Evolutionary conservation across 2,113 vertebrate genomes (phyloP), one percentile per base, ranked within the genome.

Genomic region (Marcusenius ussheri): DNA sequence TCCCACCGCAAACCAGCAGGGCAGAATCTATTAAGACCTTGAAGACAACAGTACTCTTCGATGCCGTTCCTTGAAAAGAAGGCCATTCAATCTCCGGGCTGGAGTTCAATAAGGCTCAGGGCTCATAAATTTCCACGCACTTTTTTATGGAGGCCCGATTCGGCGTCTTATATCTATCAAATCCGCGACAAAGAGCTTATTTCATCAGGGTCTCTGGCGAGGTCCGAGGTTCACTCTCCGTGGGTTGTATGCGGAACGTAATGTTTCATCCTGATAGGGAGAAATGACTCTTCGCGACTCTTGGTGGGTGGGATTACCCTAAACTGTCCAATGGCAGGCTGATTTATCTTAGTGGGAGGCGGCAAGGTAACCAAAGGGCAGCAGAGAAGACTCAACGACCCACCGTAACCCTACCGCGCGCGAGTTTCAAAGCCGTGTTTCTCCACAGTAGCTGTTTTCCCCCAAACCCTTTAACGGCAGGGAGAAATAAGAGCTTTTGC

Each of bases 21-120:
- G 31, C 51, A 46, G 77, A 83, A 56, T 27, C n/a, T 35, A 77
- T 0, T 1, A 49, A 90, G 89, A 17, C 87, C 89, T 84, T 84
- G 15, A 83, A 89, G 58, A 46, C 1, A 85, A 50, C 31, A 10
- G 66, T 50, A 77, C 5, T 15, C 47, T 90, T 84, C 90, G 91
- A 90, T 90, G 91, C 53, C 21, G 86, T 88, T 90, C 91, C 92
- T 92, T 91, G 90, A 94, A 92, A 90, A 91, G 90, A 42, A 92
- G 90, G 91, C 92, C 86, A 2, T 90, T 90, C 91, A 91, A 83
- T 92, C 91, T 84, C 58, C 89, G 58, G 35, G 86, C 83, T 91
- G 90, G 90, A 84, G 89, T 66, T 90, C 91, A 49, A 58, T 92
- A 91, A 70, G 70, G 49, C 83, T 88, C 51, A 87, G 83, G 58